Base-by-base conservation (phyloP, 2,888 invertebrate genomes). In the Philaethria dido region DNA sequence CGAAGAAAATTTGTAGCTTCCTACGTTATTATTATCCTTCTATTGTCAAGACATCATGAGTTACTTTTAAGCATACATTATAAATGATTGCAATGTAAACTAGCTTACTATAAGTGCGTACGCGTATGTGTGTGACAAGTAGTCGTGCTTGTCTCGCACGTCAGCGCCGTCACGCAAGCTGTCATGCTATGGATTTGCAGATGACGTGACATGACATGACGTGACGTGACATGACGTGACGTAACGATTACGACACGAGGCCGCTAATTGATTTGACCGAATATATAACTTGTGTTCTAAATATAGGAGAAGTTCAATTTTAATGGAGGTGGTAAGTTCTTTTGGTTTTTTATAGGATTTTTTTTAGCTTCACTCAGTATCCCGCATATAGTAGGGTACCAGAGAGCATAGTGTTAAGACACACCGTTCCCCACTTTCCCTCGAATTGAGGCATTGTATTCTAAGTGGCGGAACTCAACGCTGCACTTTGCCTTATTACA, bases 231-330 rank as follows among this genome's bases (percentile, higher is more conserved):
- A 6, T 55, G 36, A 57, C 42, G 25, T 33, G 33, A 52, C 52
- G 52, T 52, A 29, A 33, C 52, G 69, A 69, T 69, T 69, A 64
- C 62, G 47, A 62, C 69, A 70, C 67, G 67, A 62, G 42, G 45
- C 45, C 50, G 64, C 52, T 67, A 67, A 68, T 68, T 59, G 55
- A 64, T 64, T 36, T 47, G 14, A 50, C 14, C 39, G 22, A 39
- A 36, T 55, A 25, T 42, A 25, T 57, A 57, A 11, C n/a, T 57
- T 6, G 42, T 42, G 42, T 25, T 25, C 22, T 22, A 57, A 57
- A 57, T 39, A 22, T 16, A 57, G 2, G 11, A n/a, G 8, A 16
- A 52, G 52, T 52, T 33, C 16, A 18, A 52, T 33, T 29, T 33
- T 18, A n/a, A 33, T 52, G 1, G 29, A 52, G 16, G 25, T 8